A percentile compares a stretch with the other conserved stretches of the same genome.
Conservation (phyloP, 2,797 vertebrate genomes). For the Diceros bicornis region DNA sequence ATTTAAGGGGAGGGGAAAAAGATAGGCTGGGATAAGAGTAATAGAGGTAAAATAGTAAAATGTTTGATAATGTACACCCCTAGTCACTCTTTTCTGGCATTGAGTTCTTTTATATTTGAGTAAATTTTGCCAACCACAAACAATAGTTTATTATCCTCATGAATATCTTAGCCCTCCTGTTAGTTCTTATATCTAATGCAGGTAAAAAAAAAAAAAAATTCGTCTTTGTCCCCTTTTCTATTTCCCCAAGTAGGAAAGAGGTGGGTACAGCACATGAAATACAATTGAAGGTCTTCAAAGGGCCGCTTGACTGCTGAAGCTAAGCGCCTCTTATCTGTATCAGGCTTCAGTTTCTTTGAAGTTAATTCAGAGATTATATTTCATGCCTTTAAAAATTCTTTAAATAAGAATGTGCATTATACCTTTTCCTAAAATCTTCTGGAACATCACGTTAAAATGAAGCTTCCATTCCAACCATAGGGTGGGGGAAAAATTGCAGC, state of each 20-base stretch:
- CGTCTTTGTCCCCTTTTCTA: conserved; percentile 31
- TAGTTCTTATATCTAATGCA: neutral
- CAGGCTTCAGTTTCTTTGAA: conserved; percentile 79
- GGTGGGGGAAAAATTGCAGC: neutral
- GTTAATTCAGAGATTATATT: conserved; percentile 74
- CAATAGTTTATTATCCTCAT: conserved; percentile 63
- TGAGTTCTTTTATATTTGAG: conserved; percentile 7
- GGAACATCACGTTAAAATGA: conserved; percentile 68
- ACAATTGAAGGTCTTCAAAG: conserved; percentile 69
- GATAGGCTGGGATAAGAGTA: neutral
- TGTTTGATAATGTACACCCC: neutral
- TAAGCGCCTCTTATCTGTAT: conserved; percentile 68
- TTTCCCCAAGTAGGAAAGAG: conserved; percentile 40
- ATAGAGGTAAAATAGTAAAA: conserved; percentile 26
- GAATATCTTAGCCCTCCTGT: conserved; percentile 18
- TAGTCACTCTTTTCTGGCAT: neutral
- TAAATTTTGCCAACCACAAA: conserved; percentile 25
- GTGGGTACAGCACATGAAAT: conserved; percentile 12
- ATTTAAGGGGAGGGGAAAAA: neutral
- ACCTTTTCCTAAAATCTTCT: conserved; percentile 56
- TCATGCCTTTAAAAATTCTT: conserved; percentile 74
- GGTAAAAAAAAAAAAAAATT: neutral
- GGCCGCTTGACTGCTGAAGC: conserved; percentile 25
- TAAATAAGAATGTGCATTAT: conserved; percentile 63
- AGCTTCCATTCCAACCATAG: neutral